Evolutionary conservation across 2,888 invertebrate species (phyloP), one percentile per base, ranked within the genome.

Genomic region (Seira sanloemensis): DNA sequence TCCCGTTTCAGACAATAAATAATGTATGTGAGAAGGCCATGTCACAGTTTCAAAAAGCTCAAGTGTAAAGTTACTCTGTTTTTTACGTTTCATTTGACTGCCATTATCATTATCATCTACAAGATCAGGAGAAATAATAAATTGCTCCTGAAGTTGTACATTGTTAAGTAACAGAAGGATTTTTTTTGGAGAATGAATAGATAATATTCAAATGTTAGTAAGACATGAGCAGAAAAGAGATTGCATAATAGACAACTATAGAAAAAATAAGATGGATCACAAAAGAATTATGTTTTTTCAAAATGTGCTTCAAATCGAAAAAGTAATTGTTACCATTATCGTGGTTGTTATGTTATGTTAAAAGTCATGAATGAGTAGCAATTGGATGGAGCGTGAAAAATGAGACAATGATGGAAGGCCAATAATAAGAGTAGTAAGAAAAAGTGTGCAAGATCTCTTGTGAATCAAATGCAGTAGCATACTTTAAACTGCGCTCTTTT

Each of bases 331-430:
- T 82, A 76, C 69, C 69, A 68, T 78, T 78, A 82, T 82, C 71
- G 54, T 82, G 26, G 67, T 50, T 72, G 72, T 71, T 76, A 76
- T 54, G 37, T 65, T 58, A 78, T 37, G 62, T 62, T 21, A 21
- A 68, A 68, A 78, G 73, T 83, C 83, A 77, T 78, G 78, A 83
- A 78, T 78, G 72, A 68, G 50, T 68, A 83, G 78, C 83, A 83
- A 78, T 83, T 16, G 72, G 74, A 24, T 68, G 50, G 78, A 83
- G 78, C 83, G 83, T 83, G 83, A 74, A 83, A 78, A 83, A 21
- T 46, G 27, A 83, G 83, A 83, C 83, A 83, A 83, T 83, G 83
- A 78, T 67, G 58, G 68, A 83, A 83, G 77, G 83, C 83, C 77
- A 83, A 83, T 83, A 83, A 83, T 77, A 77, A 82, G n/a, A n/a